Evolutionary conservation across 2,113 vertebrate species (phyloP).

Genomic region (Salvelinus namaycush): DNA sequence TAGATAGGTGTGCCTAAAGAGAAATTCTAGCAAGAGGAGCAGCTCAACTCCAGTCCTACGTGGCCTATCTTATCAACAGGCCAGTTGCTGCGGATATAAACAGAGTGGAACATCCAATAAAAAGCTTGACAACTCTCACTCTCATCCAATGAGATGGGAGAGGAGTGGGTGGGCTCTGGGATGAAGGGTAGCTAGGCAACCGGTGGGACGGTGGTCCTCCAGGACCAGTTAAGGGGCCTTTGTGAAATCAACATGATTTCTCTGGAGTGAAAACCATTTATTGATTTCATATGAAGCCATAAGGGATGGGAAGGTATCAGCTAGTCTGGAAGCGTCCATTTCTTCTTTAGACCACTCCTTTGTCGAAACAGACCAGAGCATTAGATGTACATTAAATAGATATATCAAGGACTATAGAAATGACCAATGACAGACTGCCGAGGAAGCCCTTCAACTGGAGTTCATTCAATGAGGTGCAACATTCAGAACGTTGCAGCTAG

Average conservation of each 20-base stretch:
- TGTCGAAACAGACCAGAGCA: too few species aligned
- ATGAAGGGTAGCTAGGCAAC: constrained; percentile 14
- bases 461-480: constrained; percentile 1
- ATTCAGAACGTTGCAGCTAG: too few species aligned
- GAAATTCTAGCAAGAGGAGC: not conserved
- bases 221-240: not conserved
- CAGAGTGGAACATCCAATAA: constrained; percentile 7
- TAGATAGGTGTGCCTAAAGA: too few species aligned
- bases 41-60: constrained; percentile 5
- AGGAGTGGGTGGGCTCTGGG: not conserved
- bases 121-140: constrained; percentile 23
- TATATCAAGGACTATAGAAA: too few species aligned
- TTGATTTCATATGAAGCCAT: constrained; percentile 18
- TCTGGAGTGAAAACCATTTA: not conserved
- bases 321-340: too few species aligned
- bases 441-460: constrained; percentile 59
- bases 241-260: constrained; percentile 3
- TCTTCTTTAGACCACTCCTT: not conserved
- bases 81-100: constrained; percentile 14
- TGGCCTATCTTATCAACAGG: constrained; percentile 17
- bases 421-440: constrained; percentile 24
- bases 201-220: not conserved
- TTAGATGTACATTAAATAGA: too few species aligned
- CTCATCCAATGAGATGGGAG: constrained; percentile 14
- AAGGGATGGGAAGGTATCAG: not conserved